Conservation (phyloP, 2,888 invertebrate genomes). For the Tiliacea aurago region DNA sequence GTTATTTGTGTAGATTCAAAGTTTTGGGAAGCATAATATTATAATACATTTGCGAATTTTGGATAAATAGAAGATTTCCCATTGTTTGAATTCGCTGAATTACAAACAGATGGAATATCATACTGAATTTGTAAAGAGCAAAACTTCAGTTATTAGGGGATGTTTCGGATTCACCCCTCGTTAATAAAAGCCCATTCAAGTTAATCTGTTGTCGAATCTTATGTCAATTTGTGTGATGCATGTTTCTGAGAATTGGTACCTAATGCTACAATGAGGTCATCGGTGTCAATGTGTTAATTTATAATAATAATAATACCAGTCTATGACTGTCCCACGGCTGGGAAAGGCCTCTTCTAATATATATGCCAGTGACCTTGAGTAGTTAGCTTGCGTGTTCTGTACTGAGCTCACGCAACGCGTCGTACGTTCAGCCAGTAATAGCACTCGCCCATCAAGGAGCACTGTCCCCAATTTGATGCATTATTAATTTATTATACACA, state of each 20-base stretch:
- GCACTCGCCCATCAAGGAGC: too few species aligned
- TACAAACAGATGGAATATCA: conserved; percentile 39
- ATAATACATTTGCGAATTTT: conserved; percentile 62
- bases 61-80: conserved; percentile 52
- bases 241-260: conserved; percentile 4
- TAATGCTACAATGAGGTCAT: neutral
- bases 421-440: too few species aligned
- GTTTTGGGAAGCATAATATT: conserved; percentile 61
- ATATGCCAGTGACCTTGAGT: too few species aligned
- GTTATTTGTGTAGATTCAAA: conserved; percentile 43
- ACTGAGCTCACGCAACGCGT: too few species aligned
- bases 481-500: too few species aligned
- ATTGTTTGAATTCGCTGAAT: conserved; percentile 46
- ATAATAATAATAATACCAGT: too few species aligned
- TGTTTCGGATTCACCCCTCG: conserved; percentile 16
- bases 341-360: too few species aligned
- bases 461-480: too few species aligned
- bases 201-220: conserved; percentile 36
- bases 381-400: too few species aligned
- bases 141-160: conserved; percentile 15
- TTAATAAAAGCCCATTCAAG: conserved; percentile 14
- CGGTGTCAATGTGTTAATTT: too few species aligned
- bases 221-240: conserved; percentile 13
- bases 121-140: conserved; percentile 39
- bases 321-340: too few species aligned